These are phyloP conservation scores for Drosophila carrolli DNA, from an alignment of 1,140 invertebrate genomes.

Conservation along the genomic window DNA sequence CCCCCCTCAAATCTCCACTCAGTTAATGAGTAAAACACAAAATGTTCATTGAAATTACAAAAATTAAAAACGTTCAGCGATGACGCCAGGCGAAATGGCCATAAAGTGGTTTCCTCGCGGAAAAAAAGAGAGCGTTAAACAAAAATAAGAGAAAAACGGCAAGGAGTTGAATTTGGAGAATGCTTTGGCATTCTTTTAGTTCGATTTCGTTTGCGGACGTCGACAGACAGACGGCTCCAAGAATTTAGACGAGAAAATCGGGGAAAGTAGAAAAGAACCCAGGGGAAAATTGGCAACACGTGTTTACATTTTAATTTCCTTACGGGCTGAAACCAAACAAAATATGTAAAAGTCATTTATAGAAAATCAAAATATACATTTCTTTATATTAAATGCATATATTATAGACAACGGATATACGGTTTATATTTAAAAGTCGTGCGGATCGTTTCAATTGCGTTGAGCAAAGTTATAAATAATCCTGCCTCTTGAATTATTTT, in stretches of 20 bases:
- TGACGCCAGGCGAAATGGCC: slow-evolving; percentile 61
- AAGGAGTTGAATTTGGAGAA: slow-evolving; percentile 78
- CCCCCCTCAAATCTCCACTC: slow-evolving; percentile 15
- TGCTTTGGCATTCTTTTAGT: slow-evolving; percentile 73
- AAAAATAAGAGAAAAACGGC: slow-evolving; percentile 37
- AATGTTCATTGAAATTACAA: slow-evolving; percentile 75
- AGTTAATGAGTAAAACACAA: slow-evolving; percentile 35
- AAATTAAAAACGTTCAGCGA: slow-evolving; percentile 62
- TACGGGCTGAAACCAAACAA: slow-evolving; percentile 18
- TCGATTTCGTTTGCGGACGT: slow-evolving; percentile 69
- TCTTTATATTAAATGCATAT: slow-evolving; percentile 15
- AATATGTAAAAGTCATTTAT: slow-evolving; percentile 65
- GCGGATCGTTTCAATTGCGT: slow-evolving; percentile 54
- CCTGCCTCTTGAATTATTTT: slow-evolving; percentile 18
- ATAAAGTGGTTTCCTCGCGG: slow-evolving; percentile 32
- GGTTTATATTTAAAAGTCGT: slow-evolving; percentile 47
- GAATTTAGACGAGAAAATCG: slow-evolving; percentile 40
- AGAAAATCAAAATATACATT: slow-evolving; percentile 19
- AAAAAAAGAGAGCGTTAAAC: slow-evolving; percentile 24
- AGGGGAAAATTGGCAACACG: slow-evolving; percentile 30
- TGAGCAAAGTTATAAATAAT: slow-evolving; percentile 60
- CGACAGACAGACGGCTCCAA: slow-evolving; percentile 60
- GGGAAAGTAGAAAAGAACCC: slow-evolving; percentile 8
- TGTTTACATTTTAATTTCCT: slow-evolving; percentile 52
- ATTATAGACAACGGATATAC: not conserved